Evolutionary conservation across 2,888 invertebrate species (phyloP), one percentile per base, ranked within the genome.

Genomic region (Barypeithes pellucidus): DNA sequence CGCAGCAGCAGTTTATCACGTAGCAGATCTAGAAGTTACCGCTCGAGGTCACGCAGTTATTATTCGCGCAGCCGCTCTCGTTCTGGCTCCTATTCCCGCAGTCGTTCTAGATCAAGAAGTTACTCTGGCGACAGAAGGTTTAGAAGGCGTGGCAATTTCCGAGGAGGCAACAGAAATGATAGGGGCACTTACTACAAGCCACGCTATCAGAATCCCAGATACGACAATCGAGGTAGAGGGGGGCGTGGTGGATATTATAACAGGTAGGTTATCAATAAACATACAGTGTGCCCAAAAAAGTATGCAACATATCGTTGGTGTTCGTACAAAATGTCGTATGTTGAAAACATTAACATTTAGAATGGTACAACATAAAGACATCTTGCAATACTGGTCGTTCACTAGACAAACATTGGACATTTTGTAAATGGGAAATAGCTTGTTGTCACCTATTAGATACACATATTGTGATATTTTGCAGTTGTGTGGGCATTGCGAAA

Each of bases 101-200:
- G 74, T 16, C 67, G 76, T 9, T 76, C 87, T 18, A 81, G 86
- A 33, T 86, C 86, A 12, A 83, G 87, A 84, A 89, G 78, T 77
- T 88, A 87, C 74, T 90, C 89, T 24, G 87, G 88, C 63, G 89
- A 89, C 60, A 71, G 82, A 9, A 82, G 84, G 33, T 79, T 80
- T 73, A 84, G 88, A 84, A 87, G 83, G 36, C 81, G 84, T 33
- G 83, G 84, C 65, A 81, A 86, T 36, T 84, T 84, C 74, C 76
- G 85, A 18, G 84, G 81, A 22, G 79, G 84, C 20, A 88, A 89
- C 84, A 47, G 74, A 8, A 73, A 76, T 36, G 93, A 93, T 82
- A 89, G 93, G 67, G 93, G 93, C 76, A 93, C 93, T 0, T 94
- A 94, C 85, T 94, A 94, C 87, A 92, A 93, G 79, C 94, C 94